These are phyloP conservation scores for Bellardia pandia DNA, from an alignment of 2,888 invertebrate species.

Conservation along the genomic window DNA sequence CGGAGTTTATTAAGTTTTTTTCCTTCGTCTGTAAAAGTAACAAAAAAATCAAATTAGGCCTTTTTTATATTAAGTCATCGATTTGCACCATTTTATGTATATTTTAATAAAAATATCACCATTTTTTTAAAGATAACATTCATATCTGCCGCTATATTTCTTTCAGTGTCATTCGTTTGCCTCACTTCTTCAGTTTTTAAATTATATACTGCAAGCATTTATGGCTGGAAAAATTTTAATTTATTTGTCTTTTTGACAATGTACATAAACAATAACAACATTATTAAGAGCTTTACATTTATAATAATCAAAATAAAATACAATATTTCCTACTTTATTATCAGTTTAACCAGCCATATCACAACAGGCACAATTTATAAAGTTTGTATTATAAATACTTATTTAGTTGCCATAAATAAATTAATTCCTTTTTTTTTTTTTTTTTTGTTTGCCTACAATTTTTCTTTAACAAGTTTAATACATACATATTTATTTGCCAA, in stretches of 20 bases:
- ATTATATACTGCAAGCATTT: not conserved
- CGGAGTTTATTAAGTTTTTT: no score
- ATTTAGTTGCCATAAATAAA: not conserved
- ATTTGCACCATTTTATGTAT: no score
- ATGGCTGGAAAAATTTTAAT: not conserved
- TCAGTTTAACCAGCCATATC: not conserved
- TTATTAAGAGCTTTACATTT: slow-evolving; percentile 22
- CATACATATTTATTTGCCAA: slow-evolving; percentile 40
- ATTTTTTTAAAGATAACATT: no score
- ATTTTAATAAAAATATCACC: no score
- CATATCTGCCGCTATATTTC: no score
- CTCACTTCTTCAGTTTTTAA: not conserved
- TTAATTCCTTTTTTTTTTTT: slow-evolving; percentile 25
- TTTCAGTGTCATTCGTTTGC: not conserved
- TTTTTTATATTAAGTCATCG: no score
- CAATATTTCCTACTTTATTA: slow-evolving; percentile 10
- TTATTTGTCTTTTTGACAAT: slow-evolving; percentile 44
- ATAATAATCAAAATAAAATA: slow-evolving; percentile 47
- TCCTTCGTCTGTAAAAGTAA: no score
- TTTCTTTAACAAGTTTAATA: slow-evolving; percentile 40
- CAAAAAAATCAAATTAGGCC: no score
- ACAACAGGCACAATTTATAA: not conserved
- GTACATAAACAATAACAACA: slow-evolving; percentile 23
- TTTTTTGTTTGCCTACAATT: not conserved
- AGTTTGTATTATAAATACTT: slow-evolving; percentile 2